Evolutionary conservation across 2,888 invertebrate species (phyloP).

Genomic region (Polia nebulosa): DNA sequence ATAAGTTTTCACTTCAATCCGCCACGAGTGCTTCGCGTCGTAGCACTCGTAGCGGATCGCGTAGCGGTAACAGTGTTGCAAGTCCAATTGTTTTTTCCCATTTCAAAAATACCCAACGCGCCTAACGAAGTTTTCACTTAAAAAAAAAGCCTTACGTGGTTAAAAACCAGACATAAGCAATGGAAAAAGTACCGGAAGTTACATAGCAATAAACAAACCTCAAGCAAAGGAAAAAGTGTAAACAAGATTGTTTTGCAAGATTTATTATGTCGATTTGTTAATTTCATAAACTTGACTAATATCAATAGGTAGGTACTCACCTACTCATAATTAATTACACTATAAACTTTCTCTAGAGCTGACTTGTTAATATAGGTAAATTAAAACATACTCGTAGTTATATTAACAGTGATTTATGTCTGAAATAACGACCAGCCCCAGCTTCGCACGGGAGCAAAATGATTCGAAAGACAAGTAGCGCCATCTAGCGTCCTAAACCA

Average conservation of each 20-base stretch:
- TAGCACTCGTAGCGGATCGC: too few species aligned
- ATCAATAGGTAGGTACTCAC: conserved; percentile 8
- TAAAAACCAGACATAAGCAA: not conserved
- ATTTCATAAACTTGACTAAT: conserved; percentile 14
- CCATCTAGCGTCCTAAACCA: too few species aligned
- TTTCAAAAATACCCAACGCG: too few species aligned
- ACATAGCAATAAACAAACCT: not conserved
- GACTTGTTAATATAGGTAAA: conserved; percentile 3
- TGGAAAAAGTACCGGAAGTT: conserved; percentile 11
- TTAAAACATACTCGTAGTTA: not conserved
- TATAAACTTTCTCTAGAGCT: conserved; percentile 21
- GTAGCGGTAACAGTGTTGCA: too few species aligned
- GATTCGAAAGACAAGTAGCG: too few species aligned
- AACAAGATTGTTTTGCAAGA: conserved; percentile 5
- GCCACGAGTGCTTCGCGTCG: too few species aligned
- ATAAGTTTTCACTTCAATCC: too few species aligned
- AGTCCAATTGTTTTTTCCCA: too few species aligned
- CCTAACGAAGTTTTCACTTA: too few species aligned
- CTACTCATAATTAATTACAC: conserved; percentile 2
- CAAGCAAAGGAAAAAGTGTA: conserved; percentile 3
- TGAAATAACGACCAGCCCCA: too few species aligned
- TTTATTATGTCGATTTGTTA: not conserved
- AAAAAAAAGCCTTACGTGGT: too few species aligned
- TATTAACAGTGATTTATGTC: conserved; percentile 8
- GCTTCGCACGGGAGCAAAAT: too few species aligned